Percentiles rank a stretch among this genome's conserved stretches.
Conservation (phyloP, 2,113 vertebrate genomes). For the Cyprinodon brontotheroides region DNA sequence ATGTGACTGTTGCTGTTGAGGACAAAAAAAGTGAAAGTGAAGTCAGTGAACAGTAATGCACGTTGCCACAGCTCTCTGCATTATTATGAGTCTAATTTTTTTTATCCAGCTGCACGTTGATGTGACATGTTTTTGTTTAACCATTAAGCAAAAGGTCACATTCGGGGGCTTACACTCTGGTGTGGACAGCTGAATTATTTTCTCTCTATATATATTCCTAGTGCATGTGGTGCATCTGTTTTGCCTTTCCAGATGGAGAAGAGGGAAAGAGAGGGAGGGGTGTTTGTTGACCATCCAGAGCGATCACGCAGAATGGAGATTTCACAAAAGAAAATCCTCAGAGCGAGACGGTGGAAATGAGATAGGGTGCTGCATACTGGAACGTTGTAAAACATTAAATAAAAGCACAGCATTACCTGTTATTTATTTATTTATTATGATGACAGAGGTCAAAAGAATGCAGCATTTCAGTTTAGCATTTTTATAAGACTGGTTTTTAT, state of each 20-base stretch:
- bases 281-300: conserved; percentile 37
- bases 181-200: neutral
- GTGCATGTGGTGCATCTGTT: conserved; percentile 7
- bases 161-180: conserved; percentile 3
- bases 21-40: neutral
- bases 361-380: conserved; percentile 4
- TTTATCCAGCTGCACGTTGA: neutral
- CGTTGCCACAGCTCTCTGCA: neutral
- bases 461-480: neutral
- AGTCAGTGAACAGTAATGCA: conserved; percentile 1
- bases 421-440: neutral
- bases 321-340: conserved; percentile 31
- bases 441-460: conserved; percentile 14
- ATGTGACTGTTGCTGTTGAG: neutral
- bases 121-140: conserved; percentile 6
- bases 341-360: conserved; percentile 2
- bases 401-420: conserved; percentile 3
- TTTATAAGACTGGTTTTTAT: neutral
- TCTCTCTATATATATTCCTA: conserved; percentile 13
- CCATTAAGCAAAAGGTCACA: conserved; percentile 8
- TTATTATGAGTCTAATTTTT: neutral
- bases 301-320: conserved; percentile 4
- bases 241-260: conserved; percentile 33
- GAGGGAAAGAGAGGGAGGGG: neutral
- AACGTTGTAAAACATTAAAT: conserved; percentile 21